Conservation (phyloP, 2,797 vertebrate species). For the Hippoglossus hippoglossus region DNA sequence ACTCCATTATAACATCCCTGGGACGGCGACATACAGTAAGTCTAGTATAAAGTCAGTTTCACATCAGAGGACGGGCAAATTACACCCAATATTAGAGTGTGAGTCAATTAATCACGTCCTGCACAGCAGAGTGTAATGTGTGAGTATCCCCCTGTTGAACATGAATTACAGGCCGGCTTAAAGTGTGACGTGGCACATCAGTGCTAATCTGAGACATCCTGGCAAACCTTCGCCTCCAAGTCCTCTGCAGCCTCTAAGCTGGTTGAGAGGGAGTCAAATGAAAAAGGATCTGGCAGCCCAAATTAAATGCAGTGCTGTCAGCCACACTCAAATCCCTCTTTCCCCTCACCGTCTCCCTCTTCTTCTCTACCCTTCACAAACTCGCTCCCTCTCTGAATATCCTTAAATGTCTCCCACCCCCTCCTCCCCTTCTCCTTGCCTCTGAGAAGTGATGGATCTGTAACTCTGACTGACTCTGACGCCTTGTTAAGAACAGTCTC, state of each 20-base stretch:
- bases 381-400: slow-evolving; percentile 79
- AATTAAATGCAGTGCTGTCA: slow-evolving; percentile 85
- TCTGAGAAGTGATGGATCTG: slow-evolving; percentile 85
- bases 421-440: slow-evolving; percentile 35
- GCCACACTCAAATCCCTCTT: slow-evolving; percentile 80
- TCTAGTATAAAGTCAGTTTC: slow-evolving; percentile 84
- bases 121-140: slow-evolving; percentile 83
- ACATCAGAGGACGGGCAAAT: slow-evolving; percentile 84
- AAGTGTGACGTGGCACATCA: slow-evolving; percentile 81
- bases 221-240: slow-evolving; percentile 79
- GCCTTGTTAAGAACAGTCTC: slow-evolving; percentile 87
- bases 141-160: slow-evolving; percentile 86
- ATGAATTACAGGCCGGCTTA: slow-evolving; percentile 84
- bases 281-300: slow-evolving; percentile 85
- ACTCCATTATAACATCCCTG: slow-evolving; percentile 74
- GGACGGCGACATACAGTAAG: slow-evolving; percentile 78
- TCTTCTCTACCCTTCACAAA: slow-evolving; percentile 77
- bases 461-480: slow-evolving; percentile 86
- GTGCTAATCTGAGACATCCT: slow-evolving; percentile 82
- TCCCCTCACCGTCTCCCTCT: slow-evolving; percentile 67
- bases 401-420: slow-evolving; percentile 70
- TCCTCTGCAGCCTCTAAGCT: slow-evolving; percentile 81
- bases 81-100: slow-evolving; percentile 84
- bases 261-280: slow-evolving; percentile 82
- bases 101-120: slow-evolving; percentile 85